A percentile compares a stretch with the other conserved stretches of the same genome.
Conservation (phyloP, 2,888 invertebrate species). For the Neoascia interrupta region DNA sequence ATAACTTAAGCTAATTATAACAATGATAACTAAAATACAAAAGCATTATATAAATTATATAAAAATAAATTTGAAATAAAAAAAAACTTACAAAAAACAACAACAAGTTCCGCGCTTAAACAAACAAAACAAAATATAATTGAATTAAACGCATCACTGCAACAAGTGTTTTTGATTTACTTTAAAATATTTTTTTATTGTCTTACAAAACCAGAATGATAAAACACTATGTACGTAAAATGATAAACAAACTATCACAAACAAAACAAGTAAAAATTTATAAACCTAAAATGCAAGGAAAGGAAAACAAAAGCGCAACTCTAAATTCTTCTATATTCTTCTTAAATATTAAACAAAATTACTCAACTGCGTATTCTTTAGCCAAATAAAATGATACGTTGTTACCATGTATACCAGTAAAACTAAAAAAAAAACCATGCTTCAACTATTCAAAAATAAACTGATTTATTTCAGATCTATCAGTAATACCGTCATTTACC, state of each 20-base stretch:
- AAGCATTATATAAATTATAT: too few species aligned
- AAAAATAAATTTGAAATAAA: constrained; percentile 26
- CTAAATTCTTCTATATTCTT: constrained; percentile 52
- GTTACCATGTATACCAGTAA: constrained; percentile 45
- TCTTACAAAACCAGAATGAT: constrained; percentile 50
- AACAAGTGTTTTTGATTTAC: constrained; percentile 63
- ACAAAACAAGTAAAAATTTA: constrained; percentile 20
- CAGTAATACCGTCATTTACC: constrained; percentile 50
- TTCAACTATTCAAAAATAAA: constrained; percentile 36
- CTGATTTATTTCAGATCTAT: constrained; percentile 31
- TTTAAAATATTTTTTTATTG: constrained; percentile 64
- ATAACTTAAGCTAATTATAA: constrained; percentile 65
- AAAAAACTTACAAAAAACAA: constrained; percentile 30
- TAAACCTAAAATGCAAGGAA: constrained; percentile 18
- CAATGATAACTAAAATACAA: too few species aligned
- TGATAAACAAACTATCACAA: background rate
- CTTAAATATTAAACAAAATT: constrained; percentile 26
- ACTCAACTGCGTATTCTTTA: constrained; percentile 43
- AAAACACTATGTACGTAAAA: constrained; percentile 57
- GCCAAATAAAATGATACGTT: constrained; percentile 20
- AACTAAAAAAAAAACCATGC: constrained; percentile 38
- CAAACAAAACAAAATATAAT: constrained; percentile 47
- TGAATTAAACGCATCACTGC: constrained; percentile 28
- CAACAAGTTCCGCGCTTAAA: constrained; percentile 68
- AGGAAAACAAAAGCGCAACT: constrained; percentile 52